Percentiles rank a stretch among this genome's conserved stretches.
phyloP scores from a whole-genome alignment of 2,888 invertebrate genomes.

The Galerucella calmariensis region DNA sequence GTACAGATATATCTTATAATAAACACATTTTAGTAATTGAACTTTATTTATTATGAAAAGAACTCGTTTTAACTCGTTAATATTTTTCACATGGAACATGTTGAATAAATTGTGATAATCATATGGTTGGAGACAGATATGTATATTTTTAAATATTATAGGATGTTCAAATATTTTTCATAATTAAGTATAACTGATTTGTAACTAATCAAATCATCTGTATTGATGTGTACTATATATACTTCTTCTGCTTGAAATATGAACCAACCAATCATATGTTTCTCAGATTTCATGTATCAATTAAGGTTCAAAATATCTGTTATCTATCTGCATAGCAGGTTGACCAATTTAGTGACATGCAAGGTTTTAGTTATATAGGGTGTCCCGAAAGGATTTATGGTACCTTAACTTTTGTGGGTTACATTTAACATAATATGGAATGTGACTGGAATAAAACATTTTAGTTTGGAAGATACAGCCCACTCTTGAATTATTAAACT shows the following conservation, averaged over 20 bases:
- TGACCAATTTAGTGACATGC: no score
- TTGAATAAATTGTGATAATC: constrained; percentile 2
- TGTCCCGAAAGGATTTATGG: no score
- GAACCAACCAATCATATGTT: constrained; percentile 1
- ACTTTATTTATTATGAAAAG: not conserved
- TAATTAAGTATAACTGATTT: not conserved
- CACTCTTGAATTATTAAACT: no score
- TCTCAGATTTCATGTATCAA: not conserved
- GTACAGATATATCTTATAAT: no score
- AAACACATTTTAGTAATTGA: no score
- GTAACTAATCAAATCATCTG: not conserved
- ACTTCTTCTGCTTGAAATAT: not conserved
- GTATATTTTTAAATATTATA: constrained; percentile 5
- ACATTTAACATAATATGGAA: no score
- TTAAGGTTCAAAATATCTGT: not conserved
- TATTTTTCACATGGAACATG: not conserved
- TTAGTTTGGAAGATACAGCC: no score
- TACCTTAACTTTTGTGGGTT: no score
- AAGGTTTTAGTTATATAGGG: no score
- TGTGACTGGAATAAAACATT: no score
- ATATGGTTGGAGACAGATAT: not conserved
- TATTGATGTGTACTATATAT: constrained; percentile 1
- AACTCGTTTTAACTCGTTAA: not conserved
- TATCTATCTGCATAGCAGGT: no score
- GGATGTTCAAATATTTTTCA: constrained; percentile 5